Base-by-base conservation (phyloP, 2,888 invertebrate genomes). In the Himalopsyche tibetana region DNA sequence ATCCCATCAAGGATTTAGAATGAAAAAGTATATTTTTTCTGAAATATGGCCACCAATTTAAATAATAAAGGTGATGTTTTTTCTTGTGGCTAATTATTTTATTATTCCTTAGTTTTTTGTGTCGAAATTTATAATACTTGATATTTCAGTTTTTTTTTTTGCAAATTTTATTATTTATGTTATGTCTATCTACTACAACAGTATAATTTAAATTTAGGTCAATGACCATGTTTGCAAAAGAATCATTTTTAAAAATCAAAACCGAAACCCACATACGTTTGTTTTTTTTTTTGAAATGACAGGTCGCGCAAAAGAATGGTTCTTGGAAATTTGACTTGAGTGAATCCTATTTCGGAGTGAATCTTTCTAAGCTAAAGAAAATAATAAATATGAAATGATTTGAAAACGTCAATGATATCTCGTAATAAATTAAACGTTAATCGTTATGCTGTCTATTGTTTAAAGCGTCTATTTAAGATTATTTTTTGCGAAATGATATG, bases 401-500 rank as follows among this genome's bases (percentile, higher is more conserved):
- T 63, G 63, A 19, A 19, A 19, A 19, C 8, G 19, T 63, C 9
- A 63, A 28, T 63, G 15, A 36, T 74, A 36, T 36, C 15, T 11
- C 28, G 74, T 36, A 74, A 74, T 74, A 74, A 74, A 74, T 74
- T 74, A 36, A 9, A 15, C 28, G 74, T 12, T 15, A 74, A 36
- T 74, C 5, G 15, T 36, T 9, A 36, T 36, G 19, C 38, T 38
- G 36, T 74, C 74, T 74, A 74, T 74, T 74, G 74, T 74, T 74
- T 74, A 74, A 12, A 74, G 74, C 74, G 5, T 28, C 63, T 51
- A 51, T 51, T 51, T 51, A 51, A 51, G 51, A 51, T 51, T 51
- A 63, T 28, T 63, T 63, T 63, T 63, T 63, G 19, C 28, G 63
- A 63, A 63, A 63, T 63, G 63, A 63, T 63, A 63, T 63, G 63